Evolutionary conservation across 2,797 vertebrate species (phyloP).

Genomic region (Rhadinocentrus ornatus): DNA sequence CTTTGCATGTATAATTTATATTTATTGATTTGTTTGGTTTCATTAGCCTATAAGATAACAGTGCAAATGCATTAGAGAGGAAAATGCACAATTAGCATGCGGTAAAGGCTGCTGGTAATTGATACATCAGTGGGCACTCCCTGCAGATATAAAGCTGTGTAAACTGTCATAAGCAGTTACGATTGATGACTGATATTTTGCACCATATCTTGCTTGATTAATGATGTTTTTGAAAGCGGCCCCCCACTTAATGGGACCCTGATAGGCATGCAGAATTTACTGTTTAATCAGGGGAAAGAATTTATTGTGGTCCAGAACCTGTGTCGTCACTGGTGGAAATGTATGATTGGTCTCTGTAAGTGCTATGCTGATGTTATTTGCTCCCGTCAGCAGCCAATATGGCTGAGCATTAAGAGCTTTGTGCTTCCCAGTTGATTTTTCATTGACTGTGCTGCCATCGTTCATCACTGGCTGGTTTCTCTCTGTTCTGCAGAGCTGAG

Average conservation of each 20-base stretch:
- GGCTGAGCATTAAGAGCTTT: constrained; percentile 85
- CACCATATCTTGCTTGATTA: constrained; percentile 93
- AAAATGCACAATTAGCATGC: constrained; percentile 99
- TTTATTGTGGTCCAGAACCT: constrained; percentile 81
- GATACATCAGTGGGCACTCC: constrained; percentile 96
- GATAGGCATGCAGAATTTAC: constrained; percentile 98
- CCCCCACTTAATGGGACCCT: constrained; percentile 92
- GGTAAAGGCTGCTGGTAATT: constrained; percentile 92
- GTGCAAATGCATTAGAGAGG: constrained; percentile 99
- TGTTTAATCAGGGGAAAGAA: constrained; percentile 97
- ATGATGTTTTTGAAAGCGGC: constrained; percentile 94
- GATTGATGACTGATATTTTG: constrained; percentile 97
- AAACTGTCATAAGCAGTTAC: constrained; percentile 99
- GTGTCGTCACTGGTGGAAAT: constrained; percentile 77
- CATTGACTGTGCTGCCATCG: constrained; percentile 85
- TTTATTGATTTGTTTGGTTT: constrained; percentile 99
- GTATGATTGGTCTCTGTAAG: constrained; percentile 85
- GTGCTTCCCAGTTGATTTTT: constrained; percentile 85
- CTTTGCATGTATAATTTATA: constrained; percentile 99
- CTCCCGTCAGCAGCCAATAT: constrained; percentile 87
- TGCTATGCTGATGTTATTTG: constrained; percentile 85
- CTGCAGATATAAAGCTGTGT: constrained; percentile 98
- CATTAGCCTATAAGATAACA: constrained; percentile 99
- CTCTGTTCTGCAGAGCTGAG: constrained; percentile 64
- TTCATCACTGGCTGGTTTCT: constrained; percentile 81